A percentile compares a stretch with the other conserved stretches of the same genome.
Evolutionary conservation across 1,140 invertebrate species (phyloP).

Genomic region (Venustaconcha ellipsiformis): DNA sequence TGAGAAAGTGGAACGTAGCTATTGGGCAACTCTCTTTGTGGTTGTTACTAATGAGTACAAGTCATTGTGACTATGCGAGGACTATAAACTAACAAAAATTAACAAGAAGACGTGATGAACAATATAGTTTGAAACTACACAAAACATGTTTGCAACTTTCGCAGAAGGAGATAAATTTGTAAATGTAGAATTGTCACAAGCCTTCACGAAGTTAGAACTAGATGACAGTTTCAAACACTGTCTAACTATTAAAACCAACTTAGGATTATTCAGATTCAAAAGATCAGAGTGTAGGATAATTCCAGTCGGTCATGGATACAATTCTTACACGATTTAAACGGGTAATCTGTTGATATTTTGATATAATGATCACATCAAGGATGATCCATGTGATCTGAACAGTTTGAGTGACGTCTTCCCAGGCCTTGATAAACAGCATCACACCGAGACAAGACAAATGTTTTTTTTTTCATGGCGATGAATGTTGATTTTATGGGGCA

Average conservation of each 20-base stretch:
- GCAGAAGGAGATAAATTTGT: too few species aligned
- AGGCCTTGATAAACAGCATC: slow-evolving; percentile 7
- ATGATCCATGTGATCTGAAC: slow-evolving; percentile 4
- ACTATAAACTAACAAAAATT: slow-evolving; percentile 46
- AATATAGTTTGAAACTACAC: slow-evolving; percentile 28
- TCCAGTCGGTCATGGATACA: slow-evolving; percentile 28
- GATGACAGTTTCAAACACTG: too few species aligned
- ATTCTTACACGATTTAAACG: slow-evolving; percentile 56
- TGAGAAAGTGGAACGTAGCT: slow-evolving; percentile 59
- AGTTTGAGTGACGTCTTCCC: slow-evolving; percentile 10
- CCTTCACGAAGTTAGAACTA: too few species aligned
- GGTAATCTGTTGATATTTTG: slow-evolving; percentile 23
- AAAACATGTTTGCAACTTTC: too few species aligned
- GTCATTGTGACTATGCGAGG: slow-evolving; percentile 23
- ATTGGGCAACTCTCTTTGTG: slow-evolving; percentile 72
- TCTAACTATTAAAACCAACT: too few species aligned
- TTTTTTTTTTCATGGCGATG: slow-evolving; percentile 10
- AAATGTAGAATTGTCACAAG: too few species aligned
- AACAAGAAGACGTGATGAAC: slow-evolving; percentile 23
- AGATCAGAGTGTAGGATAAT: slow-evolving; percentile 28
- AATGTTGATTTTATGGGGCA: slow-evolving; percentile 48
- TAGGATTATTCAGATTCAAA: too few species aligned
- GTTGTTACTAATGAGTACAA: slow-evolving; percentile 15
- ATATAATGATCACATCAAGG: slow-evolving; percentile 30
- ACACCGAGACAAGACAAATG: slow-evolving; percentile 15